Evolutionary conservation across 2,797 vertebrate genomes (phyloP), one percentile per base, ranked within the genome.

Genomic region (Megalops cyprinoides): DNA sequence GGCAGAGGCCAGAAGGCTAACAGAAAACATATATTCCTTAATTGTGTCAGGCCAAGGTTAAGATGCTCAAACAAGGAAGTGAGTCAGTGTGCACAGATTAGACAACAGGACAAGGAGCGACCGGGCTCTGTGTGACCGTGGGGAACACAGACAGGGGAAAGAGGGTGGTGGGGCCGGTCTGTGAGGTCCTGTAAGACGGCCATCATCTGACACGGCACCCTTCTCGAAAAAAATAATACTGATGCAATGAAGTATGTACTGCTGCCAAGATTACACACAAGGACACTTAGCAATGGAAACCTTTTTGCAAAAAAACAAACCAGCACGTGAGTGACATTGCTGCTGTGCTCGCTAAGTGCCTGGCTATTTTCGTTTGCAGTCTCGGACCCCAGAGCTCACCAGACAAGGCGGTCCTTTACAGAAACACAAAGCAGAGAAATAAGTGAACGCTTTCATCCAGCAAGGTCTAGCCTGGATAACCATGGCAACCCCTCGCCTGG

Each of bases 401-500:
- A 73, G 74, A 74, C 62, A 79, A 77, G 42, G 69, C 53, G 44
- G 39, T 60, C 53, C 44, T 80, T 74, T 37, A 23, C 44, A 48
- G 78, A 55, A 78, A 60, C 51, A 69, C 67, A 82, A 82, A 78
- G 53, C 71, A 53, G 60, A 67, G 56, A 71, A 82, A 79, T 65
- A 65, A 75, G n/a, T 53, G 55, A 75, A 79, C 42, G 37, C 73
- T 79, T 67, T 82, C 71, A 82, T 44, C 55, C 55, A 37, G 71
- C 71, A 75, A 80, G 46, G 56, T 79, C 81, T 62, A 37, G 62
- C 31, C 71, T 53, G 56, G 69, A 86, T 85, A 77, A 85, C 83
- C 85, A 83, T 86, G 82, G 84, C 80, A 83, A 86, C 83, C 76
- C 78, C 80, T 83, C 80, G 74, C 62, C 75, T 77, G 80, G 78